Base-by-base conservation (phyloP, 2,797 vertebrate species). In the Eremophila alpestris region DNA sequence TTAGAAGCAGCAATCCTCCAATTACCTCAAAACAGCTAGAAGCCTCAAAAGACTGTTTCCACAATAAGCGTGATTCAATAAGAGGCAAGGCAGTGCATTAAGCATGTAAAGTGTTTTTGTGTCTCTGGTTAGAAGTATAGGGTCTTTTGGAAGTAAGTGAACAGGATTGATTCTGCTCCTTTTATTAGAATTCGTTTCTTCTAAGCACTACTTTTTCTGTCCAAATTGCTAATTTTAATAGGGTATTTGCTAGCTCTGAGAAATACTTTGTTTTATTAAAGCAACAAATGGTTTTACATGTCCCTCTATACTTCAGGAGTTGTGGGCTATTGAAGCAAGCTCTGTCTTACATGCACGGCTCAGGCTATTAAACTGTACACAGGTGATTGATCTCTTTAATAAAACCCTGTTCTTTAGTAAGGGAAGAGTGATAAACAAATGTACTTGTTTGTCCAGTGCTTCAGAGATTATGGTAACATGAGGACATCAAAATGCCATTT, bases 341-440 rank as follows among this genome's bases (percentile, higher is more conserved):
- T 91, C 70, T 87, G 65, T 90, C 86, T 97, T 93, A 89, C 52
- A 71, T 75, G 87, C 84, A 67, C 96, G 78, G 87, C 91, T 89
- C 77, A 91, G 96, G 90, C 98, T 97, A 97, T 98, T 98, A 98
- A 97, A 94, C 96, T 97, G 96, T 95, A 97, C 93, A 83, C 89
- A 92, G 82, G 97, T 98, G 98, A 98, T 98, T 97, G 98, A 98
- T 98, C 96, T 98, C 96, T 98, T 98, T 98, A 98, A 98, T 98
- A 98, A 98, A 98, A 97, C 83, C 87, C 93, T 87, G 96, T 97
- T 97, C 97, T 97, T 98, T 97, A 97, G 97, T 96, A 95, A 97
- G 96, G 97, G 96, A 97, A 97, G 96, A 96, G 95, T 97, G 97
- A 97, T 97, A 98, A 98, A 98, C 97, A 98, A 97, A 98, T 97